phyloP scores from a whole-genome alignment of 2,113 vertebrate genomes.

The Guaruba guarouba region DNA sequence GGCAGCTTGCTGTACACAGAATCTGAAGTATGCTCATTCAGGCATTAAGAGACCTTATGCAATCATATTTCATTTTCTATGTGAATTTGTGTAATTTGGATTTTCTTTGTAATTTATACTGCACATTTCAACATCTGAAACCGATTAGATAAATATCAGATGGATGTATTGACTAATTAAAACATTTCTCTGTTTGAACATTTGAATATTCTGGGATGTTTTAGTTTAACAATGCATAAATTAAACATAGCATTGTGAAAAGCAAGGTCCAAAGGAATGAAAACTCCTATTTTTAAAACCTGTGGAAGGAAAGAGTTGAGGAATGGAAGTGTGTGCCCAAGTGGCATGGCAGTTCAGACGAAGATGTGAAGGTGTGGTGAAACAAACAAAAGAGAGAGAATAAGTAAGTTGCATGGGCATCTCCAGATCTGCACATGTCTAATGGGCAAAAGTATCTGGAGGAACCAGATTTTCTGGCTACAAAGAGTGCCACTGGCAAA shows the following conservation, averaged over 20 bases:
- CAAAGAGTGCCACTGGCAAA: not conserved
- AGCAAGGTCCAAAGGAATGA: not conserved
- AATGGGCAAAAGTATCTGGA: not conserved
- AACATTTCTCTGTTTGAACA: conserved; percentile 11
- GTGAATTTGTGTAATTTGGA: conserved; percentile 35
- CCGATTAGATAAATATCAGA: conserved; percentile 5
- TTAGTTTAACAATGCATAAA: not conserved
- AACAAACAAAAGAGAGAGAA: not conserved
- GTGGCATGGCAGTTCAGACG: not conserved
- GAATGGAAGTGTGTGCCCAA: not conserved
- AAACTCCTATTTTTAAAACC: not conserved
- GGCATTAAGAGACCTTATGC: conserved; percentile 49
- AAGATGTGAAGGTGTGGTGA: not conserved
- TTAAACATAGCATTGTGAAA: conserved; percentile 8
- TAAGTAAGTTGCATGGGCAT: not conserved
- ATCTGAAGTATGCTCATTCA: conserved; percentile 29
- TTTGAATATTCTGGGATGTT: conserved; percentile 5
- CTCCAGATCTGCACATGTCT: not conserved
- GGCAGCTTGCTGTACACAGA: conserved; percentile 21
- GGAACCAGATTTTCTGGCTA: not conserved
- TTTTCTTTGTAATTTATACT: conserved; percentile 42
- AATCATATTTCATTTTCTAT: conserved; percentile 49
- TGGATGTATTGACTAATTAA: conserved; percentile 36
- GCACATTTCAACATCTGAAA: conserved; percentile 34
- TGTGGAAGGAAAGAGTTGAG: not conserved